phyloP scores from a whole-genome alignment of 2,888 invertebrate genomes.

The Lasioglossum marginatum region DNA sequence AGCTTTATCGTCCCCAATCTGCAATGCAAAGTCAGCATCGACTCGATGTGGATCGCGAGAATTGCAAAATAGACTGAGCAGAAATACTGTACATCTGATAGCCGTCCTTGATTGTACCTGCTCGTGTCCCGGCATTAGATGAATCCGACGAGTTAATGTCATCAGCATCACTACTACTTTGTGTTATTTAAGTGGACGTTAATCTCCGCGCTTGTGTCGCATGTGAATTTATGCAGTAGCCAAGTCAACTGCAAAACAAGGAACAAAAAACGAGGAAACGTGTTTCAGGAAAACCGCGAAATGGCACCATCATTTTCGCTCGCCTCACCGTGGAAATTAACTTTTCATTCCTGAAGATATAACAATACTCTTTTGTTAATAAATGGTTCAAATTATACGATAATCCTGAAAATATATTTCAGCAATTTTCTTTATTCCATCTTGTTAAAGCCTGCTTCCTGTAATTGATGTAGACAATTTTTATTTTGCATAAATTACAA shows the following conservation, averaged over 20 bases:
- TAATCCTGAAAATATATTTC: background rate
- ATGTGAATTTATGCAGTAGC: conserved; percentile 21
- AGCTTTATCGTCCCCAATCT: background rate
- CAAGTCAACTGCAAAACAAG: conserved; percentile 6
- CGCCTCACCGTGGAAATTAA: background rate
- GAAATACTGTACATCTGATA: background rate
- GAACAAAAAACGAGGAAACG: background rate
- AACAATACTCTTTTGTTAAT: background rate
- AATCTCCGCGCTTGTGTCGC: background rate
- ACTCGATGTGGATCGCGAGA: background rate
- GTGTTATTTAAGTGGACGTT: conserved; percentile 30
- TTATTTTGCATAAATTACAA: too few relatives aligned
- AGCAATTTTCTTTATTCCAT: background rate
- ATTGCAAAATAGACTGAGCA: conserved; percentile 1
- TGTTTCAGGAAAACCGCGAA: conserved; percentile 14
- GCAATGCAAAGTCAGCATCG: background rate
- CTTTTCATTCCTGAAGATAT: background rate
- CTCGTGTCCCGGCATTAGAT: background rate
- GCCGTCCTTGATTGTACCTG: background rate
- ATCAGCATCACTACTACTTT: conserved; percentile 17
- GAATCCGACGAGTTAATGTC: conserved; percentile 18
- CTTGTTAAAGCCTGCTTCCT: too few relatives aligned
- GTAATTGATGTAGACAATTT: too few relatives aligned
- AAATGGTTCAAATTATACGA: background rate
- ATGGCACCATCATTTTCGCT: conserved; percentile 1